Conservation (phyloP, 2,888 invertebrate genomes). For the Polymixis flavicincta region DNA sequence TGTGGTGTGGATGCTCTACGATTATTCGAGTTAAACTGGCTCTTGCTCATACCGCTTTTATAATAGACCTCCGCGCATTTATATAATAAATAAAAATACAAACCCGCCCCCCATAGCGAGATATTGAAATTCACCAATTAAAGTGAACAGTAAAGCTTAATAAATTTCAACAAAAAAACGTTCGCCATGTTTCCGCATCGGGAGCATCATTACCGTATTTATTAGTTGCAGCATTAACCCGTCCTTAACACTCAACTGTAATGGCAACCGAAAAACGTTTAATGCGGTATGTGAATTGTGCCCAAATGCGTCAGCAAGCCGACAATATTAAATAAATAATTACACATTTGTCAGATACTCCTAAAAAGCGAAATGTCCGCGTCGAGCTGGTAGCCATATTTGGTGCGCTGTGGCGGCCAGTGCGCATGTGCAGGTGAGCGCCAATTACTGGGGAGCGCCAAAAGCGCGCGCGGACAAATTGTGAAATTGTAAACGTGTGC, state of each 20-base stretch:
- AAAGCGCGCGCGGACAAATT: slow-evolving; percentile 88
- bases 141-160: slow-evolving; percentile 75
- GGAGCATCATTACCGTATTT: slow-evolving; percentile 71
- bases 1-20: background rate
- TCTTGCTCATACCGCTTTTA: slow-evolving; percentile 4
- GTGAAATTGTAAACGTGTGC: slow-evolving; percentile 86
- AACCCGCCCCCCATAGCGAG: slow-evolving; percentile 64
- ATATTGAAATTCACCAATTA: slow-evolving; percentile 74
- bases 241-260: slow-evolving; percentile 75
- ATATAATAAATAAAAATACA: slow-evolving; percentile 25
- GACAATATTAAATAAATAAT: slow-evolving; percentile 90
- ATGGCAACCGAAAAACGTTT: slow-evolving; percentile 80
- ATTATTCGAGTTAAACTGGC: slow-evolving; percentile 13
- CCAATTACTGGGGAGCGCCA: slow-evolving; percentile 87
- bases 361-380: slow-evolving; percentile 87
- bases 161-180: slow-evolving; percentile 73
- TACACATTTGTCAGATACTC: slow-evolving; percentile 90
- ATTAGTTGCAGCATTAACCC: slow-evolving; percentile 73
- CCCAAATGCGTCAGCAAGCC: slow-evolving; percentile 82
- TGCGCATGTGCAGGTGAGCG: slow-evolving; percentile 83
- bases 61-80: slow-evolving; percentile 17
- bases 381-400: slow-evolving; percentile 84
- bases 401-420: slow-evolving; percentile 79
- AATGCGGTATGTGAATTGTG: slow-evolving; percentile 86
- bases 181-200: slow-evolving; percentile 66